These are phyloP conservation scores for Trigoniulus corallinus DNA, from an alignment of 1,140 invertebrate species.

Conservation along the genomic window DNA sequence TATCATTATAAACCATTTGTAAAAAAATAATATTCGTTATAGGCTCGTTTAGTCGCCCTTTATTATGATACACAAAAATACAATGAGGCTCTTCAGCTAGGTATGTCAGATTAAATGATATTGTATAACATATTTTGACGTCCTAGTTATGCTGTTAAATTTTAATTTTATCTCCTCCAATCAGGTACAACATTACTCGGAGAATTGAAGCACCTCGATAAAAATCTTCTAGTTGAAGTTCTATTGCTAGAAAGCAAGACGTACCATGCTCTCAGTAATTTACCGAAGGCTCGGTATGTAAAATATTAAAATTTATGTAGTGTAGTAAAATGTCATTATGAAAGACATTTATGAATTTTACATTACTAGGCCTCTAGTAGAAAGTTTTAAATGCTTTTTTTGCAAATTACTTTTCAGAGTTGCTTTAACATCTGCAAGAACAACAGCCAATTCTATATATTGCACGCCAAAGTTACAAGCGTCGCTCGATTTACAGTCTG, in stretches of 20 bases:
- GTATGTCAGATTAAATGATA: slow-evolving; percentile 7
- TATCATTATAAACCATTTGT: slow-evolving; percentile 3
- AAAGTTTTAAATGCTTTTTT: too few species aligned
- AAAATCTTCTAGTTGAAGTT: slow-evolving; percentile 90
- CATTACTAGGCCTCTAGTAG: too few species aligned
- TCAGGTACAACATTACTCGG: slow-evolving; percentile 59
- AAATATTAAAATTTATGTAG: background rate
- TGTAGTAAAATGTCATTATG: too few species aligned
- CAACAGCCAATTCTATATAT: slow-evolving; percentile 98
- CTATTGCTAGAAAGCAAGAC: slow-evolving; percentile 96
- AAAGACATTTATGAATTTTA: too few species aligned
- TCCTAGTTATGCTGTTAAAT: background rate
- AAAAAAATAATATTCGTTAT: slow-evolving; percentile 14
- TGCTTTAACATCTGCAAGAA: slow-evolving; percentile 90
- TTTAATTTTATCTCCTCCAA: slow-evolving; percentile 7
- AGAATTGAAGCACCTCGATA: slow-evolving; percentile 97
- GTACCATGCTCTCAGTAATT: slow-evolving; percentile 91
- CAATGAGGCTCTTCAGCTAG: slow-evolving; percentile 63
- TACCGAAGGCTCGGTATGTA: slow-evolving; percentile 64
- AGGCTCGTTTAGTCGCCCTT: slow-evolving; percentile 71
- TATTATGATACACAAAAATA: slow-evolving; percentile 89
- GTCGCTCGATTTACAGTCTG: slow-evolving; percentile 90
- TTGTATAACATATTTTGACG: background rate
- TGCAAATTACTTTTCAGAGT: too few species aligned
- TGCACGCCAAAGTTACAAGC: slow-evolving; percentile 97